phyloP scores from a whole-genome alignment of 2,888 invertebrate genomes.

The Torymus auratus region DNA sequence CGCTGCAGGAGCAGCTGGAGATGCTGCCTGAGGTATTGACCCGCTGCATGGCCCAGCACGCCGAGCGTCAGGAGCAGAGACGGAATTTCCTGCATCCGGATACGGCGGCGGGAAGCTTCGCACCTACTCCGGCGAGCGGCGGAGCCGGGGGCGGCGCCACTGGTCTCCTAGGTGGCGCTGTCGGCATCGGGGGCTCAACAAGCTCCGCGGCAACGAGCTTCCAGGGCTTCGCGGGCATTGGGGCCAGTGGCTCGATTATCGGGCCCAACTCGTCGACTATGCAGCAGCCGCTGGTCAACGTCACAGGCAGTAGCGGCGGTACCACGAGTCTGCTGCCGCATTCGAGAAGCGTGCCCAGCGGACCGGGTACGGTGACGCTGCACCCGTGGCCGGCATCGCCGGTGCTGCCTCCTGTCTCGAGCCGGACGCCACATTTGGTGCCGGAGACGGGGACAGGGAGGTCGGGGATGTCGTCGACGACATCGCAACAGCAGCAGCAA shows the following conservation, averaged over 20 bases:
- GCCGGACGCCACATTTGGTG: conserved; percentile 85
- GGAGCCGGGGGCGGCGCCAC: conserved; percentile 77
- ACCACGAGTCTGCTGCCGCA: conserved; percentile 73
- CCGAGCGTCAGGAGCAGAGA: conserved; percentile 87
- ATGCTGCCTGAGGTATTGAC: conserved; percentile 90
- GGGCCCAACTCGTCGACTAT: conserved; percentile 4
- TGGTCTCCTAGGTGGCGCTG: conserved; percentile 73
- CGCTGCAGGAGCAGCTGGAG: conserved; percentile 92
- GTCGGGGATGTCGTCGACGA: background rate
- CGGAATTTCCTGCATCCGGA: conserved; percentile 93
- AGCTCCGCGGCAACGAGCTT: conserved; percentile 59
- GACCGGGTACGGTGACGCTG: conserved; percentile 81
- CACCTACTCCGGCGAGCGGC: conserved; percentile 77
- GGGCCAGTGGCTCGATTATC: conserved; percentile 41
- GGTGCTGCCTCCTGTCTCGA: conserved; percentile 84
- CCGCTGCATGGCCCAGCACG: conserved; percentile 85
- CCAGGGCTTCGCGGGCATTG: conserved; percentile 51
- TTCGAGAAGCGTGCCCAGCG: conserved; percentile 80
- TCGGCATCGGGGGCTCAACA: conserved; percentile 70
- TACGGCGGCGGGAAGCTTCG: conserved; percentile 82
- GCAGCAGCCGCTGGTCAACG: conserved; percentile 37
- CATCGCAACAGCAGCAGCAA: conserved; percentile 45
- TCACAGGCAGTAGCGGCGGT: background rate
- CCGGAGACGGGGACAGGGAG: conserved; percentile 80
- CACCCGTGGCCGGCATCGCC: conserved; percentile 89